These are phyloP conservation scores for Trichacis sp. DNA, from an alignment of 2,888 invertebrate genomes.

Conservation along the genomic window DNA sequence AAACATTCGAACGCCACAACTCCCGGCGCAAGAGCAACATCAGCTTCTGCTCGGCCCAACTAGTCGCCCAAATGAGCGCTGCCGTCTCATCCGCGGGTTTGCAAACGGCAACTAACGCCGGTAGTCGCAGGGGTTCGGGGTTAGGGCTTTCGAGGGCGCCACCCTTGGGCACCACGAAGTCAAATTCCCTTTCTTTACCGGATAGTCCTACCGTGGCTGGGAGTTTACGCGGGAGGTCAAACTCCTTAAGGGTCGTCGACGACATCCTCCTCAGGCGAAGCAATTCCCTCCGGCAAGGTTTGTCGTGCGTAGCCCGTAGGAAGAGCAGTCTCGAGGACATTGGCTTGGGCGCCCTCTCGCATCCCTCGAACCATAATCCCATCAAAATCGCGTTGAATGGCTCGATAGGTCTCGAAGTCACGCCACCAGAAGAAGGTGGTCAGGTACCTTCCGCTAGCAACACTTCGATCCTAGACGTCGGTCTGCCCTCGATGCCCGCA, in stretches of 20 bases:
- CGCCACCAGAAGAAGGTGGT: slow-evolving; percentile 72
- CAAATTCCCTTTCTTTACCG: slow-evolving; percentile 89
- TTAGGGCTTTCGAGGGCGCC: slow-evolving; percentile 80
- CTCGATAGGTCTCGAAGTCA: slow-evolving; percentile 84
- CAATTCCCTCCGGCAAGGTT: slow-evolving; percentile 86
- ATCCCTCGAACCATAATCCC: slow-evolving; percentile 80
- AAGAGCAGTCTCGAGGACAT: slow-evolving; percentile 90
- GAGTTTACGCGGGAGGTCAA: slow-evolving; percentile 84
- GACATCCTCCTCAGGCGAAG: slow-evolving; percentile 86
- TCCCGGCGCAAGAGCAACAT: slow-evolving; percentile 91
- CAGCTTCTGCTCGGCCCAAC: slow-evolving; percentile 87
- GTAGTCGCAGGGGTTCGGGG: slow-evolving; percentile 79
- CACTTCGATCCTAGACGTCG: slow-evolving; percentile 71
- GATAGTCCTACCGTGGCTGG: slow-evolving; percentile 88
- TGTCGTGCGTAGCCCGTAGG: slow-evolving; percentile 77
- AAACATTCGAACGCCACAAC: slow-evolving; percentile 93
- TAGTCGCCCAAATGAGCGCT: slow-evolving; percentile 75
- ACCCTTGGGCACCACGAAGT: slow-evolving; percentile 85
- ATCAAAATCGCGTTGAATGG: slow-evolving; percentile 89
- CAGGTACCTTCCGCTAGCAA: slow-evolving; percentile 70
- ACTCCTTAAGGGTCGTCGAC: slow-evolving; percentile 87
- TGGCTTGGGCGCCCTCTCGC: slow-evolving; percentile 76
- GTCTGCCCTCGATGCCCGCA: slow-evolving; percentile 64
- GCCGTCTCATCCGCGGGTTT: slow-evolving; percentile 69
- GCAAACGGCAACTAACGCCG: slow-evolving; percentile 60